Evolutionary conservation across 2,113 vertebrate species (phyloP).

Genomic region (Muntiacus reevesi): DNA sequence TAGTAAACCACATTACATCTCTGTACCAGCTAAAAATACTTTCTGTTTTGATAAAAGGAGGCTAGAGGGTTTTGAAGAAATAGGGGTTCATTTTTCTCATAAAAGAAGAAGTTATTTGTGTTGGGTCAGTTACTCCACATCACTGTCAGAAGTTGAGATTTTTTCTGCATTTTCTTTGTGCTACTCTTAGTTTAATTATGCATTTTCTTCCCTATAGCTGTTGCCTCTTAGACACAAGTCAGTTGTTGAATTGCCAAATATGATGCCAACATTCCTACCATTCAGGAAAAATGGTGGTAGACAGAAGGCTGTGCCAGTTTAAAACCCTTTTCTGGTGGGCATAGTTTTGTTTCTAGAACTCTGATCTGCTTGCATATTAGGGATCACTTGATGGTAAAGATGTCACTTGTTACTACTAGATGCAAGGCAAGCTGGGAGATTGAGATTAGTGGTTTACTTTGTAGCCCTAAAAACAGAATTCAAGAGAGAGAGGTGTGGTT

Average conservation of each 20-base stretch:
- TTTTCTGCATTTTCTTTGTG: background rate
- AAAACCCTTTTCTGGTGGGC: background rate
- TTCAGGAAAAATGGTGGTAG: background rate
- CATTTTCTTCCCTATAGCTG: background rate
- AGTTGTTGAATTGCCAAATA: background rate
- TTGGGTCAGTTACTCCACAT: background rate
- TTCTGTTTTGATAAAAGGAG: background rate
- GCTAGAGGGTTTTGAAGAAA: background rate
- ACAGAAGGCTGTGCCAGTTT: background rate
- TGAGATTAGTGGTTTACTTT: background rate
- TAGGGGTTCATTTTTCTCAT: background rate
- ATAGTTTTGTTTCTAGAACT: background rate
- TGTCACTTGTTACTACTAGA: background rate
- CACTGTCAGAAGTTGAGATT: background rate
- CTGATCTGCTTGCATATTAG: background rate
- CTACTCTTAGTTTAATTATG: background rate
- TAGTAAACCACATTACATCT: background rate
- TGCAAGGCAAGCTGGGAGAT: background rate
- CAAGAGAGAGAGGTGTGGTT: background rate
- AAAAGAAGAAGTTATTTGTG: background rate
- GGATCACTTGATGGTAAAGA: background rate
- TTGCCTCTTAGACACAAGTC: background rate
- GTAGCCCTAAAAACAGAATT: background rate
- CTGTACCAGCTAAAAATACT: background rate
- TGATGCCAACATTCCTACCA: background rate